phyloP scores from a whole-genome alignment of 2,113 vertebrate species.

The Silurus glanis region DNA sequence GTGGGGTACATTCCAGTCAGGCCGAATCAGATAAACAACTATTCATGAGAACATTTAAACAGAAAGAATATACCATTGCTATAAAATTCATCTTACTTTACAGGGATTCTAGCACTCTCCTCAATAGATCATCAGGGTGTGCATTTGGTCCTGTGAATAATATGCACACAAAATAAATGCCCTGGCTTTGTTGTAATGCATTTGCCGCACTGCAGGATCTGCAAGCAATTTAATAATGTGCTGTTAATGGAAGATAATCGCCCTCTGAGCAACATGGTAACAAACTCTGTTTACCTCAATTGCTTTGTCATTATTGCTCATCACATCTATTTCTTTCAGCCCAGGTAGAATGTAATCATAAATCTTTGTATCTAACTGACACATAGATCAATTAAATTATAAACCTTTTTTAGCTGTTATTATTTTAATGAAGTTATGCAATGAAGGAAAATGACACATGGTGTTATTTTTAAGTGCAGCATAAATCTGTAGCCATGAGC shows the following conservation, averaged over 20 bases:
- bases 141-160: neutral
- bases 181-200: neutral
- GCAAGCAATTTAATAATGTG: neutral
- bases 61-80: neutral
- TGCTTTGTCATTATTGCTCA: neutral
- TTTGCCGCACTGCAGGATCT: neutral
- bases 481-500: neutral
- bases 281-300: neutral
- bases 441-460: neutral
- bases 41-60: neutral
- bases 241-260: constrained; percentile 14
- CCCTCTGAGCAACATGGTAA: neutral
- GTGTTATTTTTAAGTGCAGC: neutral
- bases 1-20: constrained; percentile 6
- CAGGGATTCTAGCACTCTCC: neutral
- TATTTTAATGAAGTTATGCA: neutral
- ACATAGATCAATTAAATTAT: neutral
- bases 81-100: neutral
- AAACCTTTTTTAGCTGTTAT: neutral
- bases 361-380: neutral
- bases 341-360: neutral
- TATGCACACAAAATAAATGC: neutral
- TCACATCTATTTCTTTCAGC: neutral
- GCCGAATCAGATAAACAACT: neutral
- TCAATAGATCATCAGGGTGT: neutral